These are phyloP conservation scores for Hydractinia symbiolongicarpus DNA, from an alignment of 30 jellyfish, hydroid and myxozoan species.

Conservation along the genomic window DNA sequence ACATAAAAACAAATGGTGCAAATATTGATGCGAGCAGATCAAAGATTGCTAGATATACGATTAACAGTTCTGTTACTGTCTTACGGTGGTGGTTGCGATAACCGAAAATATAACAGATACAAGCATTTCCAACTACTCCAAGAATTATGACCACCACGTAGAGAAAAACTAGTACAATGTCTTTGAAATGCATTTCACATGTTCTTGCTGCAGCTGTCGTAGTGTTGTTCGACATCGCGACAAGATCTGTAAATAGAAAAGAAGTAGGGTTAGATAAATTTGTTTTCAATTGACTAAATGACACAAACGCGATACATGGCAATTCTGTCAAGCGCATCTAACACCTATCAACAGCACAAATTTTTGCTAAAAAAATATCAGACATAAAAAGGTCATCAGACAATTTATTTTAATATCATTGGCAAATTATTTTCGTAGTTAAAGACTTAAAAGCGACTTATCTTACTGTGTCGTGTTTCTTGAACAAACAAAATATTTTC, in stretches of 20 bases:
- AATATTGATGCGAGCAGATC: slow-evolving; percentile 59
- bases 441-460: too few relatives aligned
- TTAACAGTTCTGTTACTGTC: slow-evolving; percentile 61
- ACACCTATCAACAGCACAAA: too few relatives aligned
- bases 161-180: slow-evolving; percentile 4
- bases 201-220: neutral
- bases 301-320: too few relatives aligned
- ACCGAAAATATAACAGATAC: slow-evolving; percentile 37
- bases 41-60: slow-evolving; percentile 52
- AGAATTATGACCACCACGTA: slow-evolving; percentile 34
- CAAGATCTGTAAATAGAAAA: neutral
- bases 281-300: too few relatives aligned
- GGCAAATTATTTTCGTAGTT: too few relatives aligned
- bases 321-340: too few relatives aligned
- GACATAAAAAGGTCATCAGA: too few relatives aligned
- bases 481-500: too few relatives aligned
- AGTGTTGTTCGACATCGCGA: neutral
- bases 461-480: too few relatives aligned
- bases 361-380: too few relatives aligned
- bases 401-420: too few relatives aligned
- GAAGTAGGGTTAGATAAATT: too few relatives aligned
- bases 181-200: slow-evolving; percentile 13
- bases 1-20: slow-evolving; percentile 51
- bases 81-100: neutral
- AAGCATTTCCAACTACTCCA: slow-evolving; percentile 62